These are phyloP conservation scores for Nyctereutes procyonoides DNA, from an alignment of 2,113 vertebrate genomes.

Conservation along the genomic window DNA sequence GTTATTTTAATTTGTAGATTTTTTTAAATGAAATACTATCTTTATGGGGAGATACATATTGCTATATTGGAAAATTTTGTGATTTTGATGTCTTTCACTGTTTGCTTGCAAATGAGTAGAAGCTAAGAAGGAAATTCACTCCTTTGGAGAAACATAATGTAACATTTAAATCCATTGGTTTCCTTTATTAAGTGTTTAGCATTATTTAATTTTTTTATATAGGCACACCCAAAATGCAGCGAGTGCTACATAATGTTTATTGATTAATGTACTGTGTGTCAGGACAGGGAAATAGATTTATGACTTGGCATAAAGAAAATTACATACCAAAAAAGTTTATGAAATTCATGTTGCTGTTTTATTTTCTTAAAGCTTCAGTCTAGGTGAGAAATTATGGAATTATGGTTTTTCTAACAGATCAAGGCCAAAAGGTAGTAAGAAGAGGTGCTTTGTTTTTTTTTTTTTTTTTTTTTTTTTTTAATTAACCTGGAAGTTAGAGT, in stretches of 20 bases:
- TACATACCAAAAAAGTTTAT: neutral
- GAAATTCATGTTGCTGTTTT: constrained; percentile 35
- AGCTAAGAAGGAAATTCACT: neutral
- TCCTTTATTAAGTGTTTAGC: constrained; percentile 28
- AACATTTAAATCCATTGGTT: constrained; percentile 25
- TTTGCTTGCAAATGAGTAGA: constrained; percentile 6
- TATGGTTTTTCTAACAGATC: neutral
- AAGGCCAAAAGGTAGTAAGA: neutral
- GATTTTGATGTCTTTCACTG: constrained; percentile 6
- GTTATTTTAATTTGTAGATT: constrained; percentile 12
- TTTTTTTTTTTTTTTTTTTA: neutral
- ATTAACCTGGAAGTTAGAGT: neutral
- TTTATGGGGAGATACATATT: neutral
- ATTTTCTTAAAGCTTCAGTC: constrained; percentile 42
- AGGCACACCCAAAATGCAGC: neutral
- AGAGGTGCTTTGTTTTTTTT: neutral
- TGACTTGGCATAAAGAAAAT: constrained; percentile 30
- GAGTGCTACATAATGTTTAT: neutral
- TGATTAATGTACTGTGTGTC: constrained; percentile 27
- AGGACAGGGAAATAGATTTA: neutral
- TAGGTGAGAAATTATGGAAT: constrained; percentile 16
- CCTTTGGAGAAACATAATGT: neutral
- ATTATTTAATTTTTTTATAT: constrained; percentile 54
- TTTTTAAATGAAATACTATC: neutral
- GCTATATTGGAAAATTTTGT: neutral